phyloP scores from a whole-genome alignment of 2,113 vertebrate genomes.

The Camelus bactrianus region DNA sequence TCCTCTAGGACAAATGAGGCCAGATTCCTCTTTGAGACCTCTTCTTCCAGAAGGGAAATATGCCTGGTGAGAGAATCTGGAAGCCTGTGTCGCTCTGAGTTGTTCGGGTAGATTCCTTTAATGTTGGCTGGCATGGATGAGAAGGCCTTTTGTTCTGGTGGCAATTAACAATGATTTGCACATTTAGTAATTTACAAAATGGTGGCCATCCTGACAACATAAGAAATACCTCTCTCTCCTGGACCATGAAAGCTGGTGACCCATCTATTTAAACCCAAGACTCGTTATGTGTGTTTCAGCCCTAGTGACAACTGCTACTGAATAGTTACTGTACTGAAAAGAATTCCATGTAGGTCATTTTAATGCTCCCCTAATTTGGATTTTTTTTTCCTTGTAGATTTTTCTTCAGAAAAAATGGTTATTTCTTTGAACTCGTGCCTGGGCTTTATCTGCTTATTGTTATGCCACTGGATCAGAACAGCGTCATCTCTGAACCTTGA shows the following conservation, averaged over 20 bases:
- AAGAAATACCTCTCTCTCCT: constrained; percentile 44
- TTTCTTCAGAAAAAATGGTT: constrained; percentile 88
- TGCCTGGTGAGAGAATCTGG: constrained; percentile 32
- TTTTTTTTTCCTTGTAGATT: constrained; percentile 82
- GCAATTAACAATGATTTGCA: constrained; percentile 37
- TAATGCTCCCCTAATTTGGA: background rate
- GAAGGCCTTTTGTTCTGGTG: constrained; percentile 54
- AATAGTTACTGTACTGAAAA: background rate
- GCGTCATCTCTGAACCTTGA: constrained; percentile 93
- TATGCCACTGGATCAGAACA: constrained; percentile 87
- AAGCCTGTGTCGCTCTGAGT: constrained; percentile 1
- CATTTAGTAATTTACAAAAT: constrained; percentile 55
- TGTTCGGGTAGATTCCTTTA: constrained; percentile 55
- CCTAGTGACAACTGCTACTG: background rate
- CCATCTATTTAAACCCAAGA: constrained; percentile 23
- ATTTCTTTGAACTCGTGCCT: constrained; percentile 79
- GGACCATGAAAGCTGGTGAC: constrained; percentile 39
- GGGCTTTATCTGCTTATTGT: constrained; percentile 85
- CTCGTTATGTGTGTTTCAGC: background rate
- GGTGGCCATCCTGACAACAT: background rate
- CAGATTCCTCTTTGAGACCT: constrained; percentile 30
- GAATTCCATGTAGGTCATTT: constrained; percentile 52
- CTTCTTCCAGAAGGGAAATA: constrained; percentile 56
- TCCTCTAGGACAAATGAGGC: constrained; percentile 52
- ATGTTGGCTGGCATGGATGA: constrained; percentile 5